Conservation (phyloP, 2,888 invertebrate genomes). For the Yponomeuta cagnagella region DNA sequence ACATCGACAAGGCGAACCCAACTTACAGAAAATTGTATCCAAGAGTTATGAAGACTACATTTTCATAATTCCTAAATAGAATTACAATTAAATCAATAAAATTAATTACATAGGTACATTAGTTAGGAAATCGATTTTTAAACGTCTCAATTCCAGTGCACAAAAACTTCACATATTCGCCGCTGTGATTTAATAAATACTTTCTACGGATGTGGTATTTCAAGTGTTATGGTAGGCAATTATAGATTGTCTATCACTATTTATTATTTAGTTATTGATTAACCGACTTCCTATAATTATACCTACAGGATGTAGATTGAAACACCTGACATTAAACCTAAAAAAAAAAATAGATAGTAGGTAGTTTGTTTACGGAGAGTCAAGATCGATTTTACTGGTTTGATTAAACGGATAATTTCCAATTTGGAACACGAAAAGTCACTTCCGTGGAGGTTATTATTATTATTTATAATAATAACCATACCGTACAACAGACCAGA, state of each 20-base stretch:
- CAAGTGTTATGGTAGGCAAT: not conserved
- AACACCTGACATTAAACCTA: too few species aligned
- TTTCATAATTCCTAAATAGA: not conserved
- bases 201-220: not conserved
- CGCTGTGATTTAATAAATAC: not conserved
- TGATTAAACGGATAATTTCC: too few species aligned
- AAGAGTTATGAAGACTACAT: too few species aligned
- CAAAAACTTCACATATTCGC: not conserved
- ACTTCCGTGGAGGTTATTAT: too few species aligned
- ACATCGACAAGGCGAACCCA: too few species aligned
- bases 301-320: not conserved
- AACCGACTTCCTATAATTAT: not conserved
- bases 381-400: too few species aligned
- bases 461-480: too few species aligned
- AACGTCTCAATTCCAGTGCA: not conserved
- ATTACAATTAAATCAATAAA: not conserved
- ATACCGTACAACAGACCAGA: too few species aligned
- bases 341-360: too few species aligned
- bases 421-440: too few species aligned
- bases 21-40: too few species aligned
- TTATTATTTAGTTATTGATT: not conserved
- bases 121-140: not conserved
- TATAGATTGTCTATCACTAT: not conserved
- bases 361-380: too few species aligned
- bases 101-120: not conserved